Evolutionary conservation across 2,113 vertebrate genomes (phyloP).

Genomic region (Cephalopholis sonnerati): DNA sequence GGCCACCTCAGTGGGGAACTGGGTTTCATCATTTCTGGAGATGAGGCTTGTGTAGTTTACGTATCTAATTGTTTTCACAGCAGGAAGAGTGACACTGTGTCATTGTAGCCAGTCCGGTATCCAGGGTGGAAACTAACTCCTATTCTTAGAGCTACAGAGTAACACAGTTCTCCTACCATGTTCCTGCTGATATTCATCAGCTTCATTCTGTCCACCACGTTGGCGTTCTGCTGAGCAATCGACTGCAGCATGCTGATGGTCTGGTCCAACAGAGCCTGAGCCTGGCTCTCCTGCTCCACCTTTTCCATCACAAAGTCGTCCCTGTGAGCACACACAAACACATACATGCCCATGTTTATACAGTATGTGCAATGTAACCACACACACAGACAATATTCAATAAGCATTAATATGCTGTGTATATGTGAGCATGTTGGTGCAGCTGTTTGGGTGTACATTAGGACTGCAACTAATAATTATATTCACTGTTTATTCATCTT

Average conservation of each 20-base stretch:
- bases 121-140: neutral
- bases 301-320: constrained; percentile 77
- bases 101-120: neutral
- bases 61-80: neutral
- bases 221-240: constrained; percentile 64
- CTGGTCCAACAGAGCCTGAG: constrained; percentile 71
- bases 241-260: constrained; percentile 66
- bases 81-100: neutral
- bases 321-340: constrained; percentile 63
- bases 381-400: neutral
- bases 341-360: neutral
- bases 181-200: constrained; percentile 79
- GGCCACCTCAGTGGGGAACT: too few species aligned
- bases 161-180: constrained; percentile 71
- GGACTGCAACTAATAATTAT: too few species aligned
- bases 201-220: constrained; percentile 84
- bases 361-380: neutral
- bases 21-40: too few species aligned
- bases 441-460: neutral
- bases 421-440: neutral
- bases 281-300: constrained; percentile 65
- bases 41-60: too few species aligned
- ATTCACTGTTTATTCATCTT: too few species aligned
- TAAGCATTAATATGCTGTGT: neutral
- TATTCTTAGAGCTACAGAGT: neutral